Percentiles rank a stretch among this genome's conserved stretches.
phyloP scores from a whole-genome alignment of 2,113 vertebrate species.

The Trematocara zebra region DNA sequence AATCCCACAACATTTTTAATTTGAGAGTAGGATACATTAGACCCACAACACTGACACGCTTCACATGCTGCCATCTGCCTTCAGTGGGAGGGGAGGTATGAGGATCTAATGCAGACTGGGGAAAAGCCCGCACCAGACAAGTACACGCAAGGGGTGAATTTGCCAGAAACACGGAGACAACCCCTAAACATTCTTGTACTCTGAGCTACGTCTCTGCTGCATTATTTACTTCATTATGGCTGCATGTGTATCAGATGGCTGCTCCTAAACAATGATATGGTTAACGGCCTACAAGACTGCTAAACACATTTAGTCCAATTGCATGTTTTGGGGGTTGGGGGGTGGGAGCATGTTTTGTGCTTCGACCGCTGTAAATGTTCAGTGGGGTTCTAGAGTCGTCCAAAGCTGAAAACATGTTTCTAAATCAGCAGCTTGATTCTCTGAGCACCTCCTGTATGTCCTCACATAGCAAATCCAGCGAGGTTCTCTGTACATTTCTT shows the following conservation, averaged over 20 bases:
- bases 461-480: not conserved
- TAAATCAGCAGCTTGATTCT: not conserved
- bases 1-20: slow-evolving; percentile 68
- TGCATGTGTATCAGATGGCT: slow-evolving; percentile 33
- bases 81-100: slow-evolving; percentile 49
- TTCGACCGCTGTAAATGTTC: not conserved
- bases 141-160: not conserved
- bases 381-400: not conserved
- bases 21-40: slow-evolving; percentile 70
- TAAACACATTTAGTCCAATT: slow-evolving; percentile 5
- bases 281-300: not conserved
- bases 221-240: slow-evolving; percentile 33
- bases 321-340: not conserved
- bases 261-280: slow-evolving; percentile 32
- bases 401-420: not conserved
- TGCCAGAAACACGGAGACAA: not conserved
- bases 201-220: not conserved
- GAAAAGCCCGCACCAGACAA: slow-evolving; percentile 43
- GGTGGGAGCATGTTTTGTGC: not conserved
- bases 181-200: not conserved
- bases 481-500: not conserved
- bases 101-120: slow-evolving; percentile 57
- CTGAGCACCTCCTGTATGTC: not conserved
- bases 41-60: slow-evolving; percentile 56
- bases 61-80: slow-evolving; percentile 70